Evolutionary conservation across 2,113 vertebrate genomes (phyloP).

Genomic region (Lampris incognitus): DNA sequence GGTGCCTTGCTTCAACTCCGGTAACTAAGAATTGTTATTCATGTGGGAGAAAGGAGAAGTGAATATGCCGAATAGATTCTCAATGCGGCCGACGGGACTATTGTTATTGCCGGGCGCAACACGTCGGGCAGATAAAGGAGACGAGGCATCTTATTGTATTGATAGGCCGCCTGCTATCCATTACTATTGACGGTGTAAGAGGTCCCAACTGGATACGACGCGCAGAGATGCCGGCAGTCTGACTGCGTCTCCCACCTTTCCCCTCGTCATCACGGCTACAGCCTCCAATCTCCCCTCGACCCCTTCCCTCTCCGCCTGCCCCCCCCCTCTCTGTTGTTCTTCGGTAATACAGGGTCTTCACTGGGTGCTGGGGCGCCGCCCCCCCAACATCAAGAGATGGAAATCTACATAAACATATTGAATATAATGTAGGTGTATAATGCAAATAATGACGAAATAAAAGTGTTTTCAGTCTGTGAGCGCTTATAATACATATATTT

Average conservation of each 20-base stretch:
- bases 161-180: conserved; percentile 54
- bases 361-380: no score
- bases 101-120: conserved; percentile 52
- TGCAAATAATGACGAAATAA: no score
- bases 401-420: no score
- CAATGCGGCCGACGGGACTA: conserved; percentile 28
- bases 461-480: no score
- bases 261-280: conserved; percentile 44
- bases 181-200: conserved; percentile 75
- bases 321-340: background rate
- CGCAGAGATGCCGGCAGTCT: conserved; percentile 40
- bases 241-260: conserved; percentile 33
- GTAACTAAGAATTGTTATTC: conserved; percentile 57
- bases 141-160: conserved; percentile 49
- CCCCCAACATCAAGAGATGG: no score
- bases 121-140: conserved; percentile 58
- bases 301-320: conserved; percentile 8
- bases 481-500: no score
- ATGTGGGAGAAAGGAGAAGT: conserved; percentile 45
- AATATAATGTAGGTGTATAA: no score
- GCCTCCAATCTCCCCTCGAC: conserved; percentile 21
- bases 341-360: no score
- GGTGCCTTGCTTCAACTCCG: conserved; percentile 21
- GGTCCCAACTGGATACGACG: conserved; percentile 60
- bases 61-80: conserved; percentile 51